These are phyloP conservation scores for Cinara cedri DNA, from an alignment of 2,888 invertebrate genomes.

Conservation along the genomic window DNA sequence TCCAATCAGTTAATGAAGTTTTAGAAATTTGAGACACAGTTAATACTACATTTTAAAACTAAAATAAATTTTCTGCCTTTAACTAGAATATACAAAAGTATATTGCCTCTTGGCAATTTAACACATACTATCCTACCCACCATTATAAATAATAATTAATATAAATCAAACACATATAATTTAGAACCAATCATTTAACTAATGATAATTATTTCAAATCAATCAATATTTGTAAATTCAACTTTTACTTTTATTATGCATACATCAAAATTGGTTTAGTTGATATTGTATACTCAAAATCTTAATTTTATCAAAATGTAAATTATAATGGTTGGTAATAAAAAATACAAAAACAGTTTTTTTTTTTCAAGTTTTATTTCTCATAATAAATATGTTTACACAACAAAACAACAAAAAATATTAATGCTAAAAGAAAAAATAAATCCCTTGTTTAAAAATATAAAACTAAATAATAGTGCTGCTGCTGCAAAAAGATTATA, in stretches of 20 bases:
- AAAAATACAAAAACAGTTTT: background rate
- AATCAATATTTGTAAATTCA: slow-evolving; percentile 4
- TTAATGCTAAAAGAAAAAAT: slow-evolving; percentile 19
- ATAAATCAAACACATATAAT: background rate
- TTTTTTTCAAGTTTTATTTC: slow-evolving; percentile 13
- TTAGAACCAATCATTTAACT: background rate
- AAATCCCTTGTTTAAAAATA: slow-evolving; percentile 10
- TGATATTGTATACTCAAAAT: background rate
- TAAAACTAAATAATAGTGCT: slow-evolving; percentile 22
- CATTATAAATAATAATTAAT: background rate
- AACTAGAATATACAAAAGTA: too few relatives aligned
- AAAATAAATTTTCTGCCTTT: too few relatives aligned
- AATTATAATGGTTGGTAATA: background rate
- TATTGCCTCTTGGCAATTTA: background rate
- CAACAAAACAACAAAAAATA: slow-evolving; percentile 36
- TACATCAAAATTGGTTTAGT: background rate
- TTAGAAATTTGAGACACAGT: too few relatives aligned
- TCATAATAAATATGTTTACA: slow-evolving; percentile 26
- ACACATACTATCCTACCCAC: background rate
- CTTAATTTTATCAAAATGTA: background rate
- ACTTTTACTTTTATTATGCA: background rate
- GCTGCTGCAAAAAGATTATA: background rate
- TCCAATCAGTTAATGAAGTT: too few relatives aligned
- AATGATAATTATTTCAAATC: background rate
- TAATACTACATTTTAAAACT: too few relatives aligned